Evolutionary conservation across 2,888 invertebrate species (phyloP), one percentile per base, ranked within the genome.

Genomic region (Vesta saturnalis): DNA sequence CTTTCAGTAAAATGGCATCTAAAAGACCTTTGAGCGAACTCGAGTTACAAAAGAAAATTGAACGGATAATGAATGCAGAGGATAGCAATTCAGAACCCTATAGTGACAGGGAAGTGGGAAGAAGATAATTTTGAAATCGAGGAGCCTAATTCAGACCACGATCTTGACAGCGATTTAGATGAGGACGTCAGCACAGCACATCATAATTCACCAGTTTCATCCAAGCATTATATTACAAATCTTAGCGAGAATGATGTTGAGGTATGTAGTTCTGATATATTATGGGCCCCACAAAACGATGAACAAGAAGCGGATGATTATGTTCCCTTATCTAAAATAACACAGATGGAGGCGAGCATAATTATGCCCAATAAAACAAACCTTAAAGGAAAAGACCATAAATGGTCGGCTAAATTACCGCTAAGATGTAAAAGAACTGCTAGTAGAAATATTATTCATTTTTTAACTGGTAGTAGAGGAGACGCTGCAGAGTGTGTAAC

Each of bases 61-160:
- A 55, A 60, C 39, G 47, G 18, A 57, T 67, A 21, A 60, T 70
- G 59, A 52, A 52, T 60, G 60, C 39, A 49, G 60, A 64, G 57
- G 67, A 60, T 52, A 60, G 49, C 30, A 59, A 67, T 23, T n/a
- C 60, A 30, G 64, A 60, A 22, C 60, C 56, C 10, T 65, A 35
- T 23, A 60, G 69, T 22, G 69, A 67, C 46, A 69, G 69, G 71
- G 61, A 54, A 71, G 66, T 67, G 69, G 66, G 66, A 71, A 57
- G 71, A 66, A 49, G 55, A 71, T 22, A 56, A 66, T 60, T 62
- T 71, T 43, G 57, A 64, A 60, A 30, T 56, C 14, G 63, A 63
- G 30, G 43, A 14, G 15, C 43, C 16, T 49, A 23, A 22, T 14
- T 35, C 63, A 35, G 47, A 57, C 22, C 8, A 1, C 22, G 22